Conservation (phyloP, 2,797 vertebrate species). For the Clarias pachynema region DNA sequence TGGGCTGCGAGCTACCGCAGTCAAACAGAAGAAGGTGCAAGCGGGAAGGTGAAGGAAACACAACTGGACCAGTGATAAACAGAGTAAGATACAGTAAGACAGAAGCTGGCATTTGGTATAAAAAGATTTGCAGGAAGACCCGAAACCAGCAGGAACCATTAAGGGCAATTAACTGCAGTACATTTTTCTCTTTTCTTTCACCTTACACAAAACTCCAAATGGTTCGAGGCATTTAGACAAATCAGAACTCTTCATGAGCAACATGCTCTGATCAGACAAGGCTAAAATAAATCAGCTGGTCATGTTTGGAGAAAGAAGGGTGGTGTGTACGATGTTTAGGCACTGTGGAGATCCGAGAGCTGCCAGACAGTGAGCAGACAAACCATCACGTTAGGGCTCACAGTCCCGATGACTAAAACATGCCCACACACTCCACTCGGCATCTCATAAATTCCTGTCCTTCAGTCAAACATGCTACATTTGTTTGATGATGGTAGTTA, state of each 20-base stretch:
- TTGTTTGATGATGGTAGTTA: conserved; percentile 62
- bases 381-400: conserved; percentile 38
- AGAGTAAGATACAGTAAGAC: too few relatives aligned
- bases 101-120: background rate
- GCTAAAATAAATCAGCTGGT: background rate
- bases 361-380: conserved; percentile 42
- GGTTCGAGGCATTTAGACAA: too few relatives aligned
- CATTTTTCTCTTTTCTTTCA: background rate
- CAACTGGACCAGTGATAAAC: too few relatives aligned
- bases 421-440: conserved; percentile 51
- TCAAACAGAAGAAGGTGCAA: too few relatives aligned
- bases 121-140: background rate
- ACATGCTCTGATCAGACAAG: background rate
- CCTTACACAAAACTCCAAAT: background rate
- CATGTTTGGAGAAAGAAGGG: background rate
- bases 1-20: too few relatives aligned
- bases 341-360: conserved; percentile 47
- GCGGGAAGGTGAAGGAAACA: too few relatives aligned
- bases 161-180: too few relatives aligned
- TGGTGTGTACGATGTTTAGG: conserved; percentile 29
- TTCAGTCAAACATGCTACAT: conserved; percentile 63
- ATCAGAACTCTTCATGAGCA: background rate
- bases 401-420: conserved; percentile 55
- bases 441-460: conserved; percentile 61
- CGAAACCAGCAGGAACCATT: background rate